phyloP scores from a whole-genome alignment of 2,888 invertebrate genomes.

The Rhaphigaster nebulosa region DNA sequence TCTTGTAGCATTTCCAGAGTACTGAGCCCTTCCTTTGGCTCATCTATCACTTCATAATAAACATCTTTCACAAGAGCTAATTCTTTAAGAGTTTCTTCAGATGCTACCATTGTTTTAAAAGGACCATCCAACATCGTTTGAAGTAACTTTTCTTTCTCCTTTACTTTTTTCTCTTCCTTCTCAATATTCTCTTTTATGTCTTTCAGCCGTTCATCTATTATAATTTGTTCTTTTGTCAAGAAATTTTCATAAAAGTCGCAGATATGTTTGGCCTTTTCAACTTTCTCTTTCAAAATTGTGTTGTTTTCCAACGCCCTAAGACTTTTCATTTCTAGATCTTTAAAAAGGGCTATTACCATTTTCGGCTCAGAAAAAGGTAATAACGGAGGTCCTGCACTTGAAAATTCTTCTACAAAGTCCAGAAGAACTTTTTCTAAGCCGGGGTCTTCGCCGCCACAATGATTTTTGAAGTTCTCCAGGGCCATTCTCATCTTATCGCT shows the following conservation, averaged over 20 bases:
- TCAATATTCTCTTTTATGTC: slow-evolving; percentile 51
- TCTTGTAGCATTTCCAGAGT: slow-evolving; percentile 61
- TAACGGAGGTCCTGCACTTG: slow-evolving; percentile 33
- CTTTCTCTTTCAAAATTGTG: neutral
- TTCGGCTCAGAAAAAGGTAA: slow-evolving; percentile 48
- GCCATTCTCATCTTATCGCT: slow-evolving; percentile 46
- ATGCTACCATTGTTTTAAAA: slow-evolving; percentile 60
- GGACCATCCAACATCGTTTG: slow-evolving; percentile 23
- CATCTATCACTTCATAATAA: slow-evolving; percentile 52
- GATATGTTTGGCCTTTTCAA: slow-evolving; percentile 9
- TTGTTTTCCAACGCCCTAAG: slow-evolving; percentile 46
- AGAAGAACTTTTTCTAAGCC: slow-evolving; percentile 53
- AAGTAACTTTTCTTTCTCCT: slow-evolving; percentile 36
- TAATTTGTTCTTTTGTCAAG: neutral
- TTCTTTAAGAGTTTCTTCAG: slow-evolving; percentile 54
- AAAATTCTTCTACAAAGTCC: slow-evolving; percentile 52
- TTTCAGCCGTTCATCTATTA: slow-evolving; percentile 17
- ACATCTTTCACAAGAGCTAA: slow-evolving; percentile 54
- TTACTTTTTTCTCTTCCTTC: slow-evolving; percentile 47
- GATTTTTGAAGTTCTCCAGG: slow-evolving; percentile 49
- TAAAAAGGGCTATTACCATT: slow-evolving; percentile 10
- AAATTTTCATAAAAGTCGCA: neutral
- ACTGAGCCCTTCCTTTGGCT: slow-evolving; percentile 57
- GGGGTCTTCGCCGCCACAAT: slow-evolving; percentile 51
- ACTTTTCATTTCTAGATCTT: slow-evolving; percentile 52